Base-by-base conservation (phyloP, 2,113 vertebrate species). In the Gadus macrocephalus region DNA sequence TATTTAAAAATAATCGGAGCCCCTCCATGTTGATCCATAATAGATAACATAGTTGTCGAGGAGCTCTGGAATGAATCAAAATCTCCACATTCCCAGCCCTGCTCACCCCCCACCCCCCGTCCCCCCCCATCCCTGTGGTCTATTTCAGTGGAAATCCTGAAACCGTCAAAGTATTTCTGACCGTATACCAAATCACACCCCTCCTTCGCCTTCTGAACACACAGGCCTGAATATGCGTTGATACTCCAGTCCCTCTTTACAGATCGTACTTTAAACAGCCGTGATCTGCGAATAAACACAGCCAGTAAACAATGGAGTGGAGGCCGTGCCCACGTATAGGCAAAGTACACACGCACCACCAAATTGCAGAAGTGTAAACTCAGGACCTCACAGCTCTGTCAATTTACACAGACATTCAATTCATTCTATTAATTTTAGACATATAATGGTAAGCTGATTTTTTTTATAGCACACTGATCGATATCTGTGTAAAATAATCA, bases 401-500 rank as follows among this genome's bases (percentile, higher is more conserved):
- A 97, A 96, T 97, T 97, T 95, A 89, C 95, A 94, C 95, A 96
- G 94, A 96, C 95, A 94, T 95, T 94, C 94, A 88, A 94, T 93
- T 93, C 87, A 85, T 90, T 91, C 90, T 88, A 89, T 91, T 89
- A 90, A 90, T 92, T 93, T 91, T 92, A 92, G 90, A 93, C 94
- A 94, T 95, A 95, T 95, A 94, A 95, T 94, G 92, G 91, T 93
- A 93, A 94, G 94, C 93, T 93, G 94, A 94, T 94, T 97, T 97
- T 85, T 94, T 94, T 92, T 96, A 94, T 96, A 94, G 90, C 88
- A 91, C 91, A 89, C 94, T 95, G 96, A 98, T 98, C 96, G 95
- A 98, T 98, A 98, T 98, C 97, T 95, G 91, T 92, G 95, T 97
- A 97, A 98, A 98, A 98, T 98, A 95, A 98, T 97, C 95, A 93